Base-by-base conservation (phyloP, 2,113 vertebrate species). In the Silurus glanis region DNA sequence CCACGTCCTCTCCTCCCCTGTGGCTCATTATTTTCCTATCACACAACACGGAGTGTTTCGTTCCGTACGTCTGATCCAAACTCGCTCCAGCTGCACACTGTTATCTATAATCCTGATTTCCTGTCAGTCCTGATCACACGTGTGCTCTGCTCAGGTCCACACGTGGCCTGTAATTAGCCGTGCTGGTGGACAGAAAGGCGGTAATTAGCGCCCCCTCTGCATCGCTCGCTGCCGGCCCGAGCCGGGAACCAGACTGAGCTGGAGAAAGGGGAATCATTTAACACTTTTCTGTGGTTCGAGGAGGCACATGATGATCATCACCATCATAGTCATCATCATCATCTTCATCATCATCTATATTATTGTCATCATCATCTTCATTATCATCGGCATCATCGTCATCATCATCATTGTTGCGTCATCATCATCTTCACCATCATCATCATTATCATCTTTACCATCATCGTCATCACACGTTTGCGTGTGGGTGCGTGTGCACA, bases 141-240 rank as follows among this genome's bases (percentile, higher is more conserved):
- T 84, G 53, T 64, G 19, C n/a, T 55, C 25, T 37, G 21, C 1
- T 62, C 69, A 69, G 84, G 79, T 87, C 13, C 53, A 64, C 64
- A 17, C 61, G 66, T 76, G 67, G 83, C 88, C 89, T 87, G 89
- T 93, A 92, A 93, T 94, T 94, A 93, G 92, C 89, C 89, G 90
- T 91, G 91, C 87, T 83, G 59, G 87, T 89, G 91, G 89, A 93
- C 93, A 92, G 91, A 90, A 92, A 90, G 37, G 92, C 91, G 82
- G 91, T 92, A 94, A 93, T 94, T 94, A 93, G 86, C 25, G 2
- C n/a, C 12, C 37, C 58, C 82, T 80, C 81, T 45, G 49, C 23
- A 56, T 76, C 56, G 76, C 6, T n/a, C 72, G 23, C 71, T 17
- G 1, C 62, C n/a, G 87, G 49, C 76, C 66, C n/a, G 25, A 82